Base-by-base conservation (phyloP, 2,888 invertebrate genomes). In the Cinara cedri region DNA sequence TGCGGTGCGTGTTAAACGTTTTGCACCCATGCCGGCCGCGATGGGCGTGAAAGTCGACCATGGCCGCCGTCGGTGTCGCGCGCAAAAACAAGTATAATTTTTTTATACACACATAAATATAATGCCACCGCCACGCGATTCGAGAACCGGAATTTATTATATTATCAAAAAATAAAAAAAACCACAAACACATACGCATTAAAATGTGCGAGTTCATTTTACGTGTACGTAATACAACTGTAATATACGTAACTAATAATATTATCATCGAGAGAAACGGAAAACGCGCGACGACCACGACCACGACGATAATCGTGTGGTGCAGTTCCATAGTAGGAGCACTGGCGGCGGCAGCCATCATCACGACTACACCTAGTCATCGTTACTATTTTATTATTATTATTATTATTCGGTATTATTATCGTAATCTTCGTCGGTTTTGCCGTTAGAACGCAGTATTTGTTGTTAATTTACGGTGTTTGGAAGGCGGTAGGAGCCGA, bases 31-130 rank as follows among this genome's bases (percentile, higher is more conserved):
- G 1, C 26, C 26, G 16, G 46, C 3, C 44, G 24, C 65, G 24
- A 66, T 66, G 65, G 65, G 65, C 65, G 66, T 49, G 66, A 49
- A 49, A 66, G 66, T 10, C 66, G 46, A 66, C 46, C 66, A 66
- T 66, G 66, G 46, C 46, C 21, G 16, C 9, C 14, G 44, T 21
- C 10, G 16, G 46, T 4, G 16, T 24, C n/a, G 21, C 46, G 46
- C 46, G 46, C 65, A 21, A 66, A 66, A 4, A 44, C 63, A 9
- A 24, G 6, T 26, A n/a, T 3, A 16, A 9, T 16, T 13, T 8
- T 14, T 14, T 14, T 14, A 24, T 3, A 14, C 21, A 24, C 21
- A 24, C 21, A 14, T 14, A 16, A 16, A 16, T 26, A 60, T 60
- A 10, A 24, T 60, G 24, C 3, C 46, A 44, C 9, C 13, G 65